Evolutionary conservation across 2,113 vertebrate species (phyloP).

Genomic region (Sitta europaea): DNA sequence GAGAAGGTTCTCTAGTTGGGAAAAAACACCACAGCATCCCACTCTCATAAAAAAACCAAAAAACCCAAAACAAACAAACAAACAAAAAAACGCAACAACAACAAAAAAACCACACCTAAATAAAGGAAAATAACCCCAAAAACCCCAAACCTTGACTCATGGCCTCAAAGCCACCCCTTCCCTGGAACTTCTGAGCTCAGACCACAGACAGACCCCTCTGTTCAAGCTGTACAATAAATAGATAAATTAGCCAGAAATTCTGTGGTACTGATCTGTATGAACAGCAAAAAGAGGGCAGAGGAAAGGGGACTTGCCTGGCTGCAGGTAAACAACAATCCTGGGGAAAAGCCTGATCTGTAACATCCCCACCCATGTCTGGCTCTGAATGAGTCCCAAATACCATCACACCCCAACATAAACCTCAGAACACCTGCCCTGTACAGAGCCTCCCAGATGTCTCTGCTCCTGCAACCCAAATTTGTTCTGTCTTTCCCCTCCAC

Average conservation of each 20-base stretch:
- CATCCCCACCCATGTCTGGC: background rate
- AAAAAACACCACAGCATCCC: background rate
- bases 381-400: background rate
- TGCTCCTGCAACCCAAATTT: background rate
- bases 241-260: background rate
- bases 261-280: background rate
- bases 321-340: background rate
- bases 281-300: background rate
- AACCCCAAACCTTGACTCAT: background rate
- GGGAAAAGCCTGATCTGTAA: background rate
- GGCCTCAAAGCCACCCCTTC: background rate
- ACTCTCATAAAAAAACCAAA: too few relatives aligned
- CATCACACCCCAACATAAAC: background rate
- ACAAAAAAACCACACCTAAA: background rate
- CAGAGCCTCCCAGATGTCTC: background rate
- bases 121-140: background rate
- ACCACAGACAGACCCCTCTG: background rate
- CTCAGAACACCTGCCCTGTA: background rate
- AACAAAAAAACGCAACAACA: too few relatives aligned
- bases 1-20: background rate
- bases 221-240: background rate
- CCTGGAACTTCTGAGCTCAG: background rate
- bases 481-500: background rate
- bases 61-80: too few relatives aligned
- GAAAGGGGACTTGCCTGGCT: background rate